These are phyloP conservation scores for Brachionus calyciflorus DNA, from an alignment of 1,140 invertebrate species.

Conservation along the genomic window DNA sequence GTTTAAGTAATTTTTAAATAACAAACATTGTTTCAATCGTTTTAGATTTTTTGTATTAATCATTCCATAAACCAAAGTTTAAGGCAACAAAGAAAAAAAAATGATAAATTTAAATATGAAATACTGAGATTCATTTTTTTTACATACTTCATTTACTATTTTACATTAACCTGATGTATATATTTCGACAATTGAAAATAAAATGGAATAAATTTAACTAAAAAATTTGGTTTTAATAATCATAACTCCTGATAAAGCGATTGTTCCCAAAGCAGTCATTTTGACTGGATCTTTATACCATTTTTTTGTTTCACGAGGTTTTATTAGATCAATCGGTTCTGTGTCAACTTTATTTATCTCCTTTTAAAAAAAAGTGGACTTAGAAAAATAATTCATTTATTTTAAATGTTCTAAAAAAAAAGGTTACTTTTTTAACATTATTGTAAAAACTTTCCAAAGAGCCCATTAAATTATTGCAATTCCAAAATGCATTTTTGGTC, in stretches of 20 bases:
- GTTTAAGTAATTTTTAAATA: too few relatives aligned
- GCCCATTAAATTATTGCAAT: neutral
- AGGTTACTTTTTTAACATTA: slow-evolving; percentile 12
- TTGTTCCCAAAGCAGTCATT: neutral
- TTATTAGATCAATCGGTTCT: slow-evolving; percentile 11
- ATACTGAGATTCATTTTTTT: neutral
- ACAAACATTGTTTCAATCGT: too few relatives aligned
- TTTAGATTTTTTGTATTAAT: too few relatives aligned
- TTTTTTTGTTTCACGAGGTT: neutral
- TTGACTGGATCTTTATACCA: slow-evolving; percentile 26
- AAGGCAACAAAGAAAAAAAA: neutral
- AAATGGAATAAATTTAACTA: neutral
- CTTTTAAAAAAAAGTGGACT: neutral
- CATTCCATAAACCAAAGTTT: too few relatives aligned
- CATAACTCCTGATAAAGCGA: neutral
- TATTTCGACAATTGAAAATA: neutral
- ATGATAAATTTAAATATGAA: neutral
- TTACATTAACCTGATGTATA: slow-evolving; percentile 40
- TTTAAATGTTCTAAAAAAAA: neutral
- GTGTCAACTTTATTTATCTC: neutral
- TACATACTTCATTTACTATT: neutral
- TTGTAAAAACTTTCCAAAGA: neutral
- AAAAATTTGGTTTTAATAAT: slow-evolving; percentile 32
- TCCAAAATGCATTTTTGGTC: neutral
- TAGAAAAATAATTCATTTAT: too few relatives aligned